Evolutionary conservation across 2,797 vertebrate species (phyloP).

Genomic region (Acrossocheilus wenchowensis): DNA sequence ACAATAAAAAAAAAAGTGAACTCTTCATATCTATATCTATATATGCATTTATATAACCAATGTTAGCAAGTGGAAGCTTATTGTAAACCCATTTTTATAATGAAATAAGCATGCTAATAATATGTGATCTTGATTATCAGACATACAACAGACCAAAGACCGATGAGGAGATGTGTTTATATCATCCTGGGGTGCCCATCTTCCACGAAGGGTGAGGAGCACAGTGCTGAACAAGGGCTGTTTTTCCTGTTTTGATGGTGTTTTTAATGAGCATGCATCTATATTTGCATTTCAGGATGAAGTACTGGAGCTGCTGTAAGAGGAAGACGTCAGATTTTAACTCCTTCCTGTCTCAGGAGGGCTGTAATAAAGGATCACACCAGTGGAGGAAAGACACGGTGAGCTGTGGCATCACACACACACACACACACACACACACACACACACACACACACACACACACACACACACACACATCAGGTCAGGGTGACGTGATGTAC

Average conservation of each 20-base stretch:
- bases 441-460: neutral
- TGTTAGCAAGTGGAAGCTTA: neutral
- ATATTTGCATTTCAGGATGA: constrained; percentile 82
- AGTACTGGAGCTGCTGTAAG: constrained; percentile 98
- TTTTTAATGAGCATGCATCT: neutral
- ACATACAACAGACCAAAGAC: constrained; percentile 75
- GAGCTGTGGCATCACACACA: neutral
- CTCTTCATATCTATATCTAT: too few species aligned
- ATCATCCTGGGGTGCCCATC: constrained; percentile 75
- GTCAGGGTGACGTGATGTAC: neutral
- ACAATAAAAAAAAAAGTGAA: too few species aligned
- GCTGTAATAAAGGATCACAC: constrained; percentile 88
- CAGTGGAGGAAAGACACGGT: constrained; percentile 83
- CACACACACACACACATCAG: neutral
- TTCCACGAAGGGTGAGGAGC: constrained; percentile 53
- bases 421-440: too few species aligned
- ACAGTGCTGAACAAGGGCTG: neutral
- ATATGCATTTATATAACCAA: neutral
- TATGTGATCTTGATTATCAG: constrained; percentile 57
- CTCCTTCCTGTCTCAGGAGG: constrained; percentile 93
- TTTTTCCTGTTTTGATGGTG: neutral
- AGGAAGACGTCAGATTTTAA: constrained; percentile 98
- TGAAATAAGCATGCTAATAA: neutral
- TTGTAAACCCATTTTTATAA: neutral
- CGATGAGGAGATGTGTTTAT: constrained; percentile 78